Base-by-base conservation (phyloP, 2,888 invertebrate genomes). In the Torymus aiolomorphi region DNA sequence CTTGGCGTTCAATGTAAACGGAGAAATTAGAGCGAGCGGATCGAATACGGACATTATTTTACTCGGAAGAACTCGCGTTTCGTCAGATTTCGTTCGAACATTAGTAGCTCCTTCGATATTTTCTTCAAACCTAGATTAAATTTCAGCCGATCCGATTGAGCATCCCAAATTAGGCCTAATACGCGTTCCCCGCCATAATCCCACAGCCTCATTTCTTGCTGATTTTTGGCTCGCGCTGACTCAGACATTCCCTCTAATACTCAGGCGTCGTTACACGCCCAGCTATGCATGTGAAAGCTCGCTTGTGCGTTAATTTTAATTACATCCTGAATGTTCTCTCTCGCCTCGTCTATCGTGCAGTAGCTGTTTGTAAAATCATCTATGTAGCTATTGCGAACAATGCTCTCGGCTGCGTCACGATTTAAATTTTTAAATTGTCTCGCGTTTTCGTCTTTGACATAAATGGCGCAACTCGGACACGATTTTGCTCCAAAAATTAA, bases 361-460 rank as follows among this genome's bases (percentile, higher is more conserved):
- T 4, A 12, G 13, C 62, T 13, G 14, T 24, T 20, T 4, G 20
- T 12, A 24, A 20, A 62, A 24, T 62, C 62, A 24, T 62, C 62
- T 20, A 24, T 62, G 13, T 62, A 62, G 24, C 24, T 24, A 3
- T 24, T 24, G 2, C 24, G 24, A 3, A 24, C 3, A 2, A 24
- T 24, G 3, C 24, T 24, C 3, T 24, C n/a, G n/a, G n/a, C 24
- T 24, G 24, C 24, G 24, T 3, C 24, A 24, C 24, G n/a, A 24
- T 24, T 3, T 24, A 3, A 3, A 24, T 24, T 24, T 3, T 24
- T 2, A 57, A 75, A n/a, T 1, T 1, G 42, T 4, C 49, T 18
- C 3, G 75, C 75, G 51, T 66, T 75, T 18, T 42, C n/a, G 14
- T 75, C 18, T 31, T 75, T 75, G 2, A 75, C 54, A 18, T 20